These are phyloP conservation scores for Fulica atra DNA, from an alignment of 2,113 vertebrate species.

Conservation along the genomic window DNA sequence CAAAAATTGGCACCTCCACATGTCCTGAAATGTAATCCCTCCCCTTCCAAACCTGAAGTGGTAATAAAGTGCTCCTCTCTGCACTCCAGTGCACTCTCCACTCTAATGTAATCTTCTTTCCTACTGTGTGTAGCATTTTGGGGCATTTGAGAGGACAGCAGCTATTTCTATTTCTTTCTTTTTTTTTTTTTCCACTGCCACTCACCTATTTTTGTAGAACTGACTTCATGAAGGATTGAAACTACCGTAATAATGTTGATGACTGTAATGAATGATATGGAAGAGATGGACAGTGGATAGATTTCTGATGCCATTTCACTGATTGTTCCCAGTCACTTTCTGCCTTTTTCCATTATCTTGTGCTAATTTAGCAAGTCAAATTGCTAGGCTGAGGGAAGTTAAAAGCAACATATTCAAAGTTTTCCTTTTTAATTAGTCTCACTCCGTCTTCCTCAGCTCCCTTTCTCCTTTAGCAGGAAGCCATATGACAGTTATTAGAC, in stretches of 20 bases:
- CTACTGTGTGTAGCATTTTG: neutral
- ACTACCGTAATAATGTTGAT: neutral
- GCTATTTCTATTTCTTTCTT: neutral
- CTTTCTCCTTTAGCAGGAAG: neutral
- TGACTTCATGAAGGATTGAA: neutral
- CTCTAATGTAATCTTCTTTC: neutral
- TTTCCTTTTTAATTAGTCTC: slow-evolving; percentile 57
- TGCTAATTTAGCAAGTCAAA: neutral
- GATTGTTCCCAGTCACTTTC: neutral
- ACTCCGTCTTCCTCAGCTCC: neutral
- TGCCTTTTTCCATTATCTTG: neutral
- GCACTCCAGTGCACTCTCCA: neutral
- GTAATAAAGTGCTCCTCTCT: neutral
- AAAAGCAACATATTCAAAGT: slow-evolving; percentile 10
- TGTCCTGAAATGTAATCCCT: neutral
- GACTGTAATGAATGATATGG: neutral
- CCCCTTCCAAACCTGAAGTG: neutral
- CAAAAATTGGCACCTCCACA: neutral
- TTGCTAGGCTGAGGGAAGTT: neutral
- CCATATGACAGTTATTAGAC: slow-evolving; percentile 38
- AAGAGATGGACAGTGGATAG: neutral
- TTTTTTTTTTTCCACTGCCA: neutral
- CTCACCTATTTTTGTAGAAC: neutral
- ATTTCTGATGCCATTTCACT: neutral
- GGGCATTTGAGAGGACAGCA: neutral